Base-by-base conservation (phyloP, 2,888 invertebrate genomes). In the Byasa hedistus region DNA sequence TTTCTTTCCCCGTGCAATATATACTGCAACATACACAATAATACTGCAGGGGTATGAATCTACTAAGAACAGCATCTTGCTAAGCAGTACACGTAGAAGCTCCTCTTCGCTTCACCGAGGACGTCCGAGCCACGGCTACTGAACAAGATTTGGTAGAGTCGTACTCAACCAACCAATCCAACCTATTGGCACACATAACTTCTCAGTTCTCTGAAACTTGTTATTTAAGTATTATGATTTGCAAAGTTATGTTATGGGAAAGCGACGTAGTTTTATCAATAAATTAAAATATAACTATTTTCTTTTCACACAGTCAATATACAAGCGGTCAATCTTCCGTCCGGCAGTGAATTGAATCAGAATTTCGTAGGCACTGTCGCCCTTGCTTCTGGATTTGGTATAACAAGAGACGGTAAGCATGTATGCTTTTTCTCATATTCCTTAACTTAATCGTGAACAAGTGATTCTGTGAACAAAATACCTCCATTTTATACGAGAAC, bases 301-400 rank as follows among this genome's bases (percentile, higher is more conserved):
- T 32, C 15, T 51, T 21, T 22, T 55, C 22, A 21, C 1, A 19
- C 76, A 81, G 79, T 71, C 57, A 64, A 72, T 58, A 73, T 81
- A 56, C 77, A 78, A 64, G 76, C 82, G 60, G 72, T 82, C 60
- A 76, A 70, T 68, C 69, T 80, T 64, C 82, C 79, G 52, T 76
- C 76, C 61, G 79, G 78, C 56, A 78, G 71, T 54, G 79, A 83
- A 68, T 59, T 80, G 56, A 75, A 75, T 68, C 72, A 73, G 66
- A 68, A 75, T 69, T 82, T 69, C 69, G 76, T 65, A 22, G 76
- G 76, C 23, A 65, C 60, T 60, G 73, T 70, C 12, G 79, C 73
- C 22, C 57, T 78, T 5, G 79, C 82, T 61, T 80, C 84, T 10
- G 83, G 85, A 64, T 84, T 70, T 66, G 81, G 82, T 36, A 73